Evolutionary conservation across 2,797 vertebrate species (phyloP).

Genomic region (Cuniculus paca): DNA sequence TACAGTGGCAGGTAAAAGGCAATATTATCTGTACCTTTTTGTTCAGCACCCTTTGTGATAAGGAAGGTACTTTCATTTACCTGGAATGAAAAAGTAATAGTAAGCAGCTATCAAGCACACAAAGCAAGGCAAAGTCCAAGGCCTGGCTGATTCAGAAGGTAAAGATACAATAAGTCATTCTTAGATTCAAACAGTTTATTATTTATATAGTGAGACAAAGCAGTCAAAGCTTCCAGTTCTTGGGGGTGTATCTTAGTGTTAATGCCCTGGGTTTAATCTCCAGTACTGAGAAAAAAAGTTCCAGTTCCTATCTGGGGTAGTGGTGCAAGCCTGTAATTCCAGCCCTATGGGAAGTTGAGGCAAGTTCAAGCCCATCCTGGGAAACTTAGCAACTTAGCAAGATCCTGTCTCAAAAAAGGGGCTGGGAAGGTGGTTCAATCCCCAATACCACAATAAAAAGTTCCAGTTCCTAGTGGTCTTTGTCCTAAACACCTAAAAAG

Average conservation of each 20-base stretch:
- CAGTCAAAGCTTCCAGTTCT: neutral
- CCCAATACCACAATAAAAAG: neutral
- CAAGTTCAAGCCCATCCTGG: neutral
- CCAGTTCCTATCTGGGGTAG: neutral
- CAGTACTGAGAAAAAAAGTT: neutral
- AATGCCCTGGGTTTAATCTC: neutral
- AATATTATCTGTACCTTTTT: conserved; percentile 16
- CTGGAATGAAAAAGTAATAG: conserved; percentile 57
- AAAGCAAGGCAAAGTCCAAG: conserved; percentile 17
- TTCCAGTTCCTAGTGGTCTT: neutral
- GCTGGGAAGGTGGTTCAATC: neutral
- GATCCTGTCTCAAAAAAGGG: neutral
- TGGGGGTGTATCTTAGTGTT: neutral
- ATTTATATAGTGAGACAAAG: conserved; percentile 21
- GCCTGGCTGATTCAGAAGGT: neutral
- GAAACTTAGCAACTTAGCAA: neutral
- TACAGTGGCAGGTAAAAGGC: neutral
- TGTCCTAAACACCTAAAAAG: conserved; percentile 1
- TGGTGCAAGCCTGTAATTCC: neutral
- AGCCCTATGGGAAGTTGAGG: neutral
- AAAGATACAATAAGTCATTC: conserved; percentile 49
- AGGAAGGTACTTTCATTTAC: neutral
- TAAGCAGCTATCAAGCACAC: conserved; percentile 29
- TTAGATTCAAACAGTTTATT: conserved; percentile 36
- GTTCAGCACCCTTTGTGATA: neutral